A percentile compares a stretch with the other conserved stretches of the same genome.
Conservation (phyloP, 2,113 vertebrate species). For the Coryphaenoides rupestris region DNA sequence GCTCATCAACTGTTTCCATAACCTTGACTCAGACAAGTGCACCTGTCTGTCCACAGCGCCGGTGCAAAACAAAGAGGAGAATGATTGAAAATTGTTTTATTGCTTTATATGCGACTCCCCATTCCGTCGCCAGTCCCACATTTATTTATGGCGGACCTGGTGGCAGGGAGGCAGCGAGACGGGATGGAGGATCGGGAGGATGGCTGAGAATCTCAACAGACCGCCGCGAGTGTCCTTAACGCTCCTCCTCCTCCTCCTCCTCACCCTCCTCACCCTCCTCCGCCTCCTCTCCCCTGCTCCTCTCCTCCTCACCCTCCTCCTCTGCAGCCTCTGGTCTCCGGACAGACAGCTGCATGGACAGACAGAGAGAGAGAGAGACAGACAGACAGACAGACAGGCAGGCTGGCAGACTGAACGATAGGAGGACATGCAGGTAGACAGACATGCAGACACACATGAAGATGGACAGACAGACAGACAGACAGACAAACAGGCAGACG, state of each 20-base stretch:
- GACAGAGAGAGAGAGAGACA: no score
- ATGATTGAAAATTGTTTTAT: constrained; percentile 75
- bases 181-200: constrained; percentile 29
- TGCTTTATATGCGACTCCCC: constrained; percentile 69
- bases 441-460: no score
- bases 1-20: constrained; percentile 55
- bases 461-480: not conserved
- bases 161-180: constrained; percentile 50
- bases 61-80: constrained; percentile 46
- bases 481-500: not conserved
- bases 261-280: not conserved
- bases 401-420: no score
- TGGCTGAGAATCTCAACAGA: constrained; percentile 50
- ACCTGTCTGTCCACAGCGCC: constrained; percentile 43
- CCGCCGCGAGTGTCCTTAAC: constrained; percentile 56
- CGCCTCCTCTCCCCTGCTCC: not conserved
- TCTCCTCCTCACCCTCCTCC: not conserved
- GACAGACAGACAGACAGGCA: no score
- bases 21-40: constrained; percentile 59
- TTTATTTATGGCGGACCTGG: constrained; percentile 68
- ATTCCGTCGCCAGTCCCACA: constrained; percentile 65
- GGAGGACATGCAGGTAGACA: not conserved
- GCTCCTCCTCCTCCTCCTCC: constrained; percentile 11
- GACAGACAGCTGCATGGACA: no score
- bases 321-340: no score